Base-by-base conservation (phyloP, 2,797 vertebrate genomes). In the Sorex maritimensis region DNA sequence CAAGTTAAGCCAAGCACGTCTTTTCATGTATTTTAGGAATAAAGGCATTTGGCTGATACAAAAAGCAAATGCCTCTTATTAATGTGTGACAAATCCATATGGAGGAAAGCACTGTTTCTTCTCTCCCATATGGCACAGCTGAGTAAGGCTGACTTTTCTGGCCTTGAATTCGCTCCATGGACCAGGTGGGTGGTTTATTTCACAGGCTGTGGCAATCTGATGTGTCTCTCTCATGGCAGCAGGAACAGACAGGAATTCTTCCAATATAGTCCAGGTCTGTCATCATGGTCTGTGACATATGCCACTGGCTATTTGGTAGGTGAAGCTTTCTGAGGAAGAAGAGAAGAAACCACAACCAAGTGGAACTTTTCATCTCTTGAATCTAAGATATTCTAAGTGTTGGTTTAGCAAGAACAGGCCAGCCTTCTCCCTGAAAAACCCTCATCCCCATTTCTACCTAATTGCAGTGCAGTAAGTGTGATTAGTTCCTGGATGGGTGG, bases 81-180 rank as follows among this genome's bases (percentile, higher is more conserved):
- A 96, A 95, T 92, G 93, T 97, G 94, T 97, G 93, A 95, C 95
- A 96, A 95, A 95, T 91, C 89, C 96, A 93, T 95, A 96, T 93
- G 84, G 92, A 80, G 81, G 77, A 92, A 92, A 94, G 46, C 58
- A 87, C 17, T 87, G 34, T 74, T 94, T 95, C 84, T 95, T 82
- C 65, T 82, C 79, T 92, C 74, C 91, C 96, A 95, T 92, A 93
- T 92, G 96, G 93, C 61, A 74, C 81, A 74, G 79, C 92, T 94
- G 91, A 96, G 44, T 26, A 82, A 81, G 72, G 49, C 81, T 95
- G 91, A 44, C 34, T 91, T 89, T 88, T 90, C 91, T 95, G 81
- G 87, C 89, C 94, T 88, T 92, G 88, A 97, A 95, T 93, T 82
- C 67, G n/a, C 61, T 96, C 84, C 75, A 71, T 26, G 63, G 84